Percentiles rank a stretch among this genome's conserved stretches.
phyloP scores from a whole-genome alignment of 1,140 invertebrate genomes.

The Batillaria attramentaria region DNA sequence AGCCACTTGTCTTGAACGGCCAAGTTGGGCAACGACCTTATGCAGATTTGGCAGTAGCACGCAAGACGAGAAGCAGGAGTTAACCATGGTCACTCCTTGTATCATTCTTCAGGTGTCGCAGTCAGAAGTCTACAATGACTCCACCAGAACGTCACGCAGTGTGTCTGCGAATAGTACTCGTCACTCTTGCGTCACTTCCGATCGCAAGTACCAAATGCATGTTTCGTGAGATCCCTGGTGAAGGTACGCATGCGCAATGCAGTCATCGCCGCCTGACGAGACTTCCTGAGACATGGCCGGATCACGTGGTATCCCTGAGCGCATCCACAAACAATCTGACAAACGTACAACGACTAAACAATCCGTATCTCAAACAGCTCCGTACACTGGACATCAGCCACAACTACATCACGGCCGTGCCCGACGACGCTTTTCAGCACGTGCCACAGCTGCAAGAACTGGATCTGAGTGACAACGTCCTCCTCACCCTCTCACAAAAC shows the following conservation, averaged over 20 bases:
- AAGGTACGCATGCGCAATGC: background rate
- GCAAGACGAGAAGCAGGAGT: no score
- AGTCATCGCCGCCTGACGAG: slow-evolving; percentile 10
- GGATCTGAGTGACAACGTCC: no score
- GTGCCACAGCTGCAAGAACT: no score
- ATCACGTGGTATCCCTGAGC: background rate
- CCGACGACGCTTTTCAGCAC: background rate
- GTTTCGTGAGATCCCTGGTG: background rate
- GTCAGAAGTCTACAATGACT: background rate
- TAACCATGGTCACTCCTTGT: no score
- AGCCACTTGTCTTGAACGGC: background rate
- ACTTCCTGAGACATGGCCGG: background rate
- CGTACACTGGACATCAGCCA: background rate
- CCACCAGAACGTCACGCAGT: background rate
- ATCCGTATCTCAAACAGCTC: background rate
- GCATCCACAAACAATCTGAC: background rate
- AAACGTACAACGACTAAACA: background rate
- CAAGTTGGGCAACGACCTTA: no score
- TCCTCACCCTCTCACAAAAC: no score
- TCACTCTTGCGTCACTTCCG: background rate
- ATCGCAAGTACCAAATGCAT: background rate
- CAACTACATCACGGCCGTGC: background rate
- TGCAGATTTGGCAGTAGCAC: no score
- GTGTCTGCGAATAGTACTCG: background rate
- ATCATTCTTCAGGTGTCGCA: background rate